These are phyloP conservation scores for Aphodius sticticus DNA, from an alignment of 2,888 invertebrate species.

Conservation along the genomic window DNA sequence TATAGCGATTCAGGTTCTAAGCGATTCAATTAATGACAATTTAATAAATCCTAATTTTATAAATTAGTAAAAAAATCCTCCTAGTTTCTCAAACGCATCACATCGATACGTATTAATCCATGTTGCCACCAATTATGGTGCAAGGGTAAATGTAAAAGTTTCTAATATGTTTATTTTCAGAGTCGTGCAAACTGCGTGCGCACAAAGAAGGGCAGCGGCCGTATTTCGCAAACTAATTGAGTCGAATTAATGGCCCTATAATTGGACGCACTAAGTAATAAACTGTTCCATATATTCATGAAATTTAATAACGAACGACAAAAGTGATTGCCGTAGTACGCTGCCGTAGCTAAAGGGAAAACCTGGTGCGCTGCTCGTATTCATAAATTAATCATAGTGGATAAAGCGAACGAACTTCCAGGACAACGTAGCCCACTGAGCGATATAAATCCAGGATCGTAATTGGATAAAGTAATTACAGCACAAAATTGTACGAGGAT, in stretches of 20 bases:
- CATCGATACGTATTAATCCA: background rate
- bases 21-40: background rate
- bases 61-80: background rate
- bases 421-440: background rate
- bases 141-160: background rate
- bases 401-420: background rate
- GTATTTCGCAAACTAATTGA: conserved; percentile 12
- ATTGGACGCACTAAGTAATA: conserved; percentile 21
- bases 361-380: background rate
- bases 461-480: conserved; percentile 23
- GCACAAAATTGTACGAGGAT: background rate
- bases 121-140: background rate
- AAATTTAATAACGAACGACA: conserved; percentile 24
- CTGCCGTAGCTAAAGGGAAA: conserved; percentile 6
- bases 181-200: background rate
- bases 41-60: background rate
- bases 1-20: too few relatives aligned
- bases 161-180: background rate
- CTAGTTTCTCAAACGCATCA: background rate
- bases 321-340: conserved; percentile 16
- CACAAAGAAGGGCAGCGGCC: conserved; percentile 21
- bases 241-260: conserved; percentile 22
- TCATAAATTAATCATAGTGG: conserved; percentile 22
- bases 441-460: conserved; percentile 22
- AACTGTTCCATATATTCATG: conserved; percentile 29